phyloP scores from a whole-genome alignment of 2,888 invertebrate genomes.

The Noctua fimbriata region DNA sequence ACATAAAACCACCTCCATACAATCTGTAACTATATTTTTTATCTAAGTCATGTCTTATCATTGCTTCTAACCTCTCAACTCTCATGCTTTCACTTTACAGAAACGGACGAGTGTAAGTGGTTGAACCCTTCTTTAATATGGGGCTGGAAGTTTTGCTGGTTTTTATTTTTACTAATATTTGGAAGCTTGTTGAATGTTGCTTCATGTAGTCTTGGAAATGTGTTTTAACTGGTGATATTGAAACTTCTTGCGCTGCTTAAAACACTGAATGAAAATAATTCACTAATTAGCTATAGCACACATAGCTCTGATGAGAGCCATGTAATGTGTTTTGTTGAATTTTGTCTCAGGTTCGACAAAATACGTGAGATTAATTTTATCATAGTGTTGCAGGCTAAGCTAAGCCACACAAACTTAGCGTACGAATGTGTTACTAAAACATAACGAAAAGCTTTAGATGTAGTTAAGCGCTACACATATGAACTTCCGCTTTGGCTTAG shows the following conservation, averaged over 20 bases:
- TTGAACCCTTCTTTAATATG: constrained; percentile 82
- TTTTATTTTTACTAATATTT: constrained; percentile 79
- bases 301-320: not conserved
- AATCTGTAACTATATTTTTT: constrained; percentile 22
- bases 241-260: constrained; percentile 29
- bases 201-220: constrained; percentile 40
- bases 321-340: constrained; percentile 8
- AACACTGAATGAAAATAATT: constrained; percentile 13
- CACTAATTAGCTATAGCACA: constrained; percentile 2
- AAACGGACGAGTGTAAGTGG: constrained; percentile 90
- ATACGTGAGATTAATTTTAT: not conserved
- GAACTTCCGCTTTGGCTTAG: constrained; percentile 45
- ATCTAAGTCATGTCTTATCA: constrained; percentile 59
- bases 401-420: constrained; percentile 1
- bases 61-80: constrained; percentile 86
- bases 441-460: constrained; percentile 23
- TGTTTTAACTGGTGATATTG: constrained; percentile 18
- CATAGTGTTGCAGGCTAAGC: not conserved
- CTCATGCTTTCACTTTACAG: constrained; percentile 90
- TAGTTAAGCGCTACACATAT: constrained; percentile 33
- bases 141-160: constrained; percentile 82
- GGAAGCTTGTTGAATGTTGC: constrained; percentile 71
- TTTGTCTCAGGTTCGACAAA: constrained; percentile 5
- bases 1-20: constrained; percentile 15
- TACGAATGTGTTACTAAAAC: not conserved